A percentile compares a stretch with the other conserved stretches of the same genome.
Evolutionary conservation across 2,888 invertebrate genomes (phyloP).

Genomic region (Diadegma fenestrale): DNA sequence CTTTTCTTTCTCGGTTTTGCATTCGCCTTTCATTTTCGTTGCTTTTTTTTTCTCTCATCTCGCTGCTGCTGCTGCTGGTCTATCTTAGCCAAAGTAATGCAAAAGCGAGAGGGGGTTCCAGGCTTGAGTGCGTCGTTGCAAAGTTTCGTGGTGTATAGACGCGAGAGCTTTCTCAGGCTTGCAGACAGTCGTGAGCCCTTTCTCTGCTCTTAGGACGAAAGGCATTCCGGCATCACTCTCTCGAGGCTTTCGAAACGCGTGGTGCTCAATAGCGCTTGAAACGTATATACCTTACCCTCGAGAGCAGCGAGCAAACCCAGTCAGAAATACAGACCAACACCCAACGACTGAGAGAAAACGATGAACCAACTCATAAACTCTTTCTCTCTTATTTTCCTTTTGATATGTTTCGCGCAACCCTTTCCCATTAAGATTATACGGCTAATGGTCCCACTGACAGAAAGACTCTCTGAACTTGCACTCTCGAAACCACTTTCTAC

Average conservation of each 20-base stretch:
- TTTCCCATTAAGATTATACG: constrained; percentile 75
- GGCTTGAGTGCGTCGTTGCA: constrained; percentile 46
- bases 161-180: constrained; percentile 46
- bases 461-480: constrained; percentile 38
- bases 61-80: constrained; percentile 13
- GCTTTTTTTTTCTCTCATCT: neutral
- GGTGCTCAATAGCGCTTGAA: constrained; percentile 72
- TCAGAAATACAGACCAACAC: neutral
- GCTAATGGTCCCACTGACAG: constrained; percentile 69
- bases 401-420: constrained; percentile 66
- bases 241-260: constrained; percentile 68
- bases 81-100: constrained; percentile 30
- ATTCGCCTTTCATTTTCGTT: constrained; percentile 34
- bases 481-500: constrained; percentile 51
- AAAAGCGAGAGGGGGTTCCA: constrained; percentile 29
- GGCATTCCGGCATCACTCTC: constrained; percentile 67
- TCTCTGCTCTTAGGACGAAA: constrained; percentile 69
- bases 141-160: constrained; percentile 48
- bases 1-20: constrained; percentile 46
- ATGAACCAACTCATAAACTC: constrained; percentile 20
- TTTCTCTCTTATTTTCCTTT: constrained; percentile 58
- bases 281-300: constrained; percentile 66
- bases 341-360: constrained; percentile 34
- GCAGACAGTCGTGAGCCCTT: constrained; percentile 57
- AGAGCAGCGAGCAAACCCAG: constrained; percentile 34